A percentile compares a stretch with the other conserved stretches of the same genome.
Evolutionary conservation across 1,140 invertebrate genomes (phyloP).

Genomic region (Rhopalosiphum maidis): DNA sequence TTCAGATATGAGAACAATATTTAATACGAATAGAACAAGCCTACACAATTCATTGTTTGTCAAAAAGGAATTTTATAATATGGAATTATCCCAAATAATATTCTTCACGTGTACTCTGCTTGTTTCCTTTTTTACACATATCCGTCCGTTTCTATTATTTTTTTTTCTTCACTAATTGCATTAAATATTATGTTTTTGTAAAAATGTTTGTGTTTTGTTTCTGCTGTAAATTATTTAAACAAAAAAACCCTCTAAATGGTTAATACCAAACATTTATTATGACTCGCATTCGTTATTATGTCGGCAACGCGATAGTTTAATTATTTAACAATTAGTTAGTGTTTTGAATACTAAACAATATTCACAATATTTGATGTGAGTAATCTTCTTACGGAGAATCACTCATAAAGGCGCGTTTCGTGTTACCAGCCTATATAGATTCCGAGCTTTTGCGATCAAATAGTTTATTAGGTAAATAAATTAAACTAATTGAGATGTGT

Average conservation of each 20-base stretch:
- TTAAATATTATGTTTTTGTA: background rate
- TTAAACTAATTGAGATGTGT: slow-evolving; percentile 8
- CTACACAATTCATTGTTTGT: background rate
- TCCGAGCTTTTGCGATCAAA: background rate
- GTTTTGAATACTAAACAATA: slow-evolving; percentile 13
- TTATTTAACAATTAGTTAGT: slow-evolving; percentile 9
- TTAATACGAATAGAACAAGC: background rate
- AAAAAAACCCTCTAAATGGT: too few relatives aligned
- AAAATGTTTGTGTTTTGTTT: background rate
- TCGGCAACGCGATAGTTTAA: background rate
- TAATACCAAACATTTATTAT: slow-evolving; percentile 6
- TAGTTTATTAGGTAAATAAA: slow-evolving; percentile 17
- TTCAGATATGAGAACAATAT: background rate
- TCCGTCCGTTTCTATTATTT: slow-evolving; percentile 7
- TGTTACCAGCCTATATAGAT: slow-evolving; percentile 1
- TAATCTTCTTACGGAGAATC: slow-evolving; percentile 9
- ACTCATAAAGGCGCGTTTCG: slow-evolving; percentile 1
- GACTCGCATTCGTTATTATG: background rate
- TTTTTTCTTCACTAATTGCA: background rate
- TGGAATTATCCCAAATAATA: background rate
- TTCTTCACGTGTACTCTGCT: background rate
- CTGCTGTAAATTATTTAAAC: background rate
- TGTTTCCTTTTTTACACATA: background rate
- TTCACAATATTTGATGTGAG: background rate
- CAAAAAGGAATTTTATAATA: background rate